Evolutionary conservation across 2,113 vertebrate genomes (phyloP).

Genomic region (Dissostichus mawsoni): DNA sequence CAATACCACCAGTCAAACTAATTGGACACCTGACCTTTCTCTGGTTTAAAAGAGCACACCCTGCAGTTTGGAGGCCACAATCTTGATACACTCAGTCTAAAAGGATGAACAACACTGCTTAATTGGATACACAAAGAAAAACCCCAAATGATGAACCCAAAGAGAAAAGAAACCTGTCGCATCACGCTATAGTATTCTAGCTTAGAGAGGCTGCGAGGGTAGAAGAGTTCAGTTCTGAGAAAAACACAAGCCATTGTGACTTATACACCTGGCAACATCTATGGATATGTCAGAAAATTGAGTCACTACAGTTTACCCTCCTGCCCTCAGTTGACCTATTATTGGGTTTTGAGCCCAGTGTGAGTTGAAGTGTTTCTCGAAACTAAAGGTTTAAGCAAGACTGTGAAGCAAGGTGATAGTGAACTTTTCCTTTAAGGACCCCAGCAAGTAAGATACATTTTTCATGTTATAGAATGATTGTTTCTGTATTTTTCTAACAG

Average conservation of each 20-base stretch:
- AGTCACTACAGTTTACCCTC: not conserved
- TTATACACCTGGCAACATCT: not conserved
- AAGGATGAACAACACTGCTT: constrained; percentile 13
- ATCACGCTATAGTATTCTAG: not conserved
- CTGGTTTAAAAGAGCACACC: constrained; percentile 9
- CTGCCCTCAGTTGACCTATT: not conserved
- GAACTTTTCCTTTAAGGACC: not conserved
- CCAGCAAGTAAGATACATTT: too few species aligned
- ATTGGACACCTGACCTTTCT: constrained; percentile 32
- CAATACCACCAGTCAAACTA: constrained; percentile 9
- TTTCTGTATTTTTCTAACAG: not conserved
- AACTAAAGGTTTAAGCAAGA: not conserved
- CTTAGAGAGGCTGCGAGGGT: not conserved
- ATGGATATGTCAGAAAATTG: not conserved
- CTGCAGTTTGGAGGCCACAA: constrained; percentile 20
- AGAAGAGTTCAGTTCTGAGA: not conserved
- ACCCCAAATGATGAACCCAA: not conserved
- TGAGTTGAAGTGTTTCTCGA: not conserved
- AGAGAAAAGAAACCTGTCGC: constrained; percentile 1
- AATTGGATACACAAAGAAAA: not conserved
- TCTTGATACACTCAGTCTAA: not conserved
- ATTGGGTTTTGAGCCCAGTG: not conserved
- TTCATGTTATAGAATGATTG: not conserved
- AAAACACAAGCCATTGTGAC: not conserved
- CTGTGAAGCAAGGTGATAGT: not conserved